Evolutionary conservation across 2,113 vertebrate genomes (phyloP).

Genomic region (Ascaphus truei): DNA sequence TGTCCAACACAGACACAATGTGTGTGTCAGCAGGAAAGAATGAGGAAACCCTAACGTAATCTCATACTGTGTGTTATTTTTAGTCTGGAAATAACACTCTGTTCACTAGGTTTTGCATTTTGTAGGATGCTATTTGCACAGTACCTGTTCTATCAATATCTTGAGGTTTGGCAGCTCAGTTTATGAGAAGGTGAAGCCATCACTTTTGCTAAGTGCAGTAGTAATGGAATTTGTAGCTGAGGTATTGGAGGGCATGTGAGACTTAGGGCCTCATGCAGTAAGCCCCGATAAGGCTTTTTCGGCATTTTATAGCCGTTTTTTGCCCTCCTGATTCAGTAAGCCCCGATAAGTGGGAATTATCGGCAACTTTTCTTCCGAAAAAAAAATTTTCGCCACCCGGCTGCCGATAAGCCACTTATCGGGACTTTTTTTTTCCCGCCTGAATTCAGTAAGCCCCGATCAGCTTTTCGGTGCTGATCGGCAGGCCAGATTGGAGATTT

Average conservation of each 20-base stretch:
- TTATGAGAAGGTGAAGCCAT: neutral
- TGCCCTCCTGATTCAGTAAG: no score
- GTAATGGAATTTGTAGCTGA: neutral
- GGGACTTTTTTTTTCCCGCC: no score
- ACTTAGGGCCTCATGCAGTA: no score
- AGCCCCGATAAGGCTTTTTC: no score
- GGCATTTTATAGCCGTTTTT: no score
- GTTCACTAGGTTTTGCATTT: neutral
- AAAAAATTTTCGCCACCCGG: no score
- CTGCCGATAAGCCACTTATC: no score
- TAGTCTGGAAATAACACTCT: conserved; percentile 17
- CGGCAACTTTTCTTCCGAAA: no score
- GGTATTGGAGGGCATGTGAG: neutral
- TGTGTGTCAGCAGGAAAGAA: conserved; percentile 13
- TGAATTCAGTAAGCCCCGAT: no score
- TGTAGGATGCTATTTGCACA: neutral
- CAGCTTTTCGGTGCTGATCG: no score
- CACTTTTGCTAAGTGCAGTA: neutral
- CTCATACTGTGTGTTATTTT: conserved; percentile 8
- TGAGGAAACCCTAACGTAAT: conserved; percentile 9
- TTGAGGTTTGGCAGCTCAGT: conserved; percentile 14
- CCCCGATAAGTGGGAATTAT: no score
- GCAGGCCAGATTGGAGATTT: no score
- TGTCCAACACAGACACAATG: neutral
- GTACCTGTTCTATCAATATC: conserved; percentile 31